phyloP scores from a whole-genome alignment of 2,113 vertebrate genomes.

The Cyanoderma ruficeps region DNA sequence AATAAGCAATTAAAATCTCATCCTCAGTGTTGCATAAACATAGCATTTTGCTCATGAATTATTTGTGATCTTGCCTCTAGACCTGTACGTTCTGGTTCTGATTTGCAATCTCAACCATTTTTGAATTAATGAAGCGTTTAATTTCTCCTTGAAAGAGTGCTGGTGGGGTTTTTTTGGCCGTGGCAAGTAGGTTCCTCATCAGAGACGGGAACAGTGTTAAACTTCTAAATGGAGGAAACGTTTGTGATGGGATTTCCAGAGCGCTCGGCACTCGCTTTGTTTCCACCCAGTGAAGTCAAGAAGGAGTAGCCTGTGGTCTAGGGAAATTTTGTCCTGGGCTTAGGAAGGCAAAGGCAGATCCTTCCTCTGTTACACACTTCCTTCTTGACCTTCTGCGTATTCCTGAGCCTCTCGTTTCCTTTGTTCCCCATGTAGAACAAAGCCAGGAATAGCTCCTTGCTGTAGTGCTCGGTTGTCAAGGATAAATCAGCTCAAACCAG shows the following conservation, averaged over 20 bases:
- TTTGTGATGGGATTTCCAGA: not conserved
- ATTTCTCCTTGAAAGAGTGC: conserved; percentile 18
- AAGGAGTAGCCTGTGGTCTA: not conserved
- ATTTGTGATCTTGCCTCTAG: conserved; percentile 12
- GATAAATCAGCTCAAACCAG: not conserved
- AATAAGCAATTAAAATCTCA: conserved; percentile 66
- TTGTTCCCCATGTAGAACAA: not conserved
- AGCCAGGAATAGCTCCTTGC: not conserved
- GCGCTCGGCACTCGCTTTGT: rapidly evolving
- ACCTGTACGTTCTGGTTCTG: conserved; percentile 26
- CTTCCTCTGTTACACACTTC: not conserved
- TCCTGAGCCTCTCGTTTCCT: not conserved
- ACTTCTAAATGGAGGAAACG: not conserved
- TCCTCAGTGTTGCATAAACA: conserved; percentile 57
- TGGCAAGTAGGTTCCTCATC: not conserved
- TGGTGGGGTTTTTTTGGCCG: not conserved
- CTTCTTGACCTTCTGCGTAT: not conserved
- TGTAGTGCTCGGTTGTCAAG: not conserved
- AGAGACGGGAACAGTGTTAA: not conserved
- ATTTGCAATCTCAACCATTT: conserved; percentile 32
- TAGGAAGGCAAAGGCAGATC: not conserved
- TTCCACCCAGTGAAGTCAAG: not conserved
- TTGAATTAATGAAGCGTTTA: conserved; percentile 37
- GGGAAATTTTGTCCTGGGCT: not conserved
- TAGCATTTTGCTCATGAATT: conserved; percentile 15